Conservation (phyloP, 1,140 invertebrate genomes). For the Pseudobourletiella spinata region DNA sequence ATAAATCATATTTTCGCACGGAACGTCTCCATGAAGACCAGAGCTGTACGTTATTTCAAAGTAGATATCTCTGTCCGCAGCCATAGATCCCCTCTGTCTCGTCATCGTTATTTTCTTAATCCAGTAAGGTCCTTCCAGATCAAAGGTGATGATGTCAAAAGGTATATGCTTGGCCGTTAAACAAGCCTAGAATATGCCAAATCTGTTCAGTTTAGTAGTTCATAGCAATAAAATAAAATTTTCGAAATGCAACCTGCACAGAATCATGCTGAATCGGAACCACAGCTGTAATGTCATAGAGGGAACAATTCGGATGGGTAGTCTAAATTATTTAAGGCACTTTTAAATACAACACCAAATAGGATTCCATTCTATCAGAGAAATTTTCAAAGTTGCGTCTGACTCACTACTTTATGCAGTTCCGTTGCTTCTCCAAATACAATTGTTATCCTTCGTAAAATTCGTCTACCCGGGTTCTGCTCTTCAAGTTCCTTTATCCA, state of each 20-base stretch:
- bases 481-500: conserved; percentile 19
- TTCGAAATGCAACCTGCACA: conserved; percentile 15
- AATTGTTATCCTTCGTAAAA: conserved; percentile 24
- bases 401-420: conserved; percentile 25
- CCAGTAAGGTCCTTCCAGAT: conserved; percentile 33
- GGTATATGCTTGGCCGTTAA: conserved; percentile 15
- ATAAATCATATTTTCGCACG: conserved; percentile 32
- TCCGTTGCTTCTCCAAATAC: conserved; percentile 22
- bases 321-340: conserved; percentile 24
- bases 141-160: conserved; percentile 32
- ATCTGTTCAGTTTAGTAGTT: not conserved
- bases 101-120: conserved; percentile 29
- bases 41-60: conserved; percentile 33
- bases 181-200: conserved; percentile 10
- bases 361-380: too few relatives aligned
- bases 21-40: conserved; percentile 23
- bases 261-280: conserved; percentile 28
- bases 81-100: conserved; percentile 25
- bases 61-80: conserved; percentile 25
- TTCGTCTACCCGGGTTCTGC: conserved; percentile 11
- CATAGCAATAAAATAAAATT: not conserved
- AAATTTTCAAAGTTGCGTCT: too few relatives aligned
- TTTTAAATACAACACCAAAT: too few relatives aligned
- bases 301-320: conserved; percentile 3
- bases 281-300: conserved; percentile 28